Evolutionary conservation across 2,113 vertebrate genomes (phyloP).

Genomic region (Burhinus oedicnemus): DNA sequence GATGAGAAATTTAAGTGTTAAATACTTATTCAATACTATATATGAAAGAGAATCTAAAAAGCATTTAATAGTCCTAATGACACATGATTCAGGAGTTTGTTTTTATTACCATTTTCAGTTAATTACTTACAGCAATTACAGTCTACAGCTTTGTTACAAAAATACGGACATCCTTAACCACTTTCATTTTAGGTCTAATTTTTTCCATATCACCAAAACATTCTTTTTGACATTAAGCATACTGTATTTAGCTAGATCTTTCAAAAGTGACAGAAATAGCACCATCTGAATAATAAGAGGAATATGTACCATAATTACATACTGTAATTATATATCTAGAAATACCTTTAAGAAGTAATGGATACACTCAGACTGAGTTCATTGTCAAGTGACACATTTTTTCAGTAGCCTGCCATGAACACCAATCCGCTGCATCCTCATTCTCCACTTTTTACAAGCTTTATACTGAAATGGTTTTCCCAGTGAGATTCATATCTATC

Average conservation of each 20-base stretch:
- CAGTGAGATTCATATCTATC: slow-evolving; percentile 8
- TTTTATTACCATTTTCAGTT: not conserved
- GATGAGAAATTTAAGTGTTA: not conserved
- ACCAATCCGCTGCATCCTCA: not conserved
- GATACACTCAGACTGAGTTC: not conserved
- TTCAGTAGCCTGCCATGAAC: not conserved
- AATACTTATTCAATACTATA: not conserved
- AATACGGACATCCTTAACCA: not conserved
- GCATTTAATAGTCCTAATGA: not conserved
- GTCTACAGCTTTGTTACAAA: not conserved
- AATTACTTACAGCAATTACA: not conserved
- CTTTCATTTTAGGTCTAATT: not conserved
- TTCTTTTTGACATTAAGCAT: not conserved
- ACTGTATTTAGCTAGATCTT: not conserved
- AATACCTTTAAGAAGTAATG: slow-evolving; percentile 1
- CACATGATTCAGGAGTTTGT: not conserved
- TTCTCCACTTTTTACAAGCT: not conserved
- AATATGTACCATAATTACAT: not conserved
- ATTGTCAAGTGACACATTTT: not conserved
- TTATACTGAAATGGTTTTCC: slow-evolving; percentile 23
- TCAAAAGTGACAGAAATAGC: not conserved
- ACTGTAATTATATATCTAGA: not conserved
- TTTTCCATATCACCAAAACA: not conserved
- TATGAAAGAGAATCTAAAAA: not conserved
- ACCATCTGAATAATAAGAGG: not conserved